phyloP scores from a whole-genome alignment of 2,113 vertebrate genomes.

The Callionymus lyra region DNA sequence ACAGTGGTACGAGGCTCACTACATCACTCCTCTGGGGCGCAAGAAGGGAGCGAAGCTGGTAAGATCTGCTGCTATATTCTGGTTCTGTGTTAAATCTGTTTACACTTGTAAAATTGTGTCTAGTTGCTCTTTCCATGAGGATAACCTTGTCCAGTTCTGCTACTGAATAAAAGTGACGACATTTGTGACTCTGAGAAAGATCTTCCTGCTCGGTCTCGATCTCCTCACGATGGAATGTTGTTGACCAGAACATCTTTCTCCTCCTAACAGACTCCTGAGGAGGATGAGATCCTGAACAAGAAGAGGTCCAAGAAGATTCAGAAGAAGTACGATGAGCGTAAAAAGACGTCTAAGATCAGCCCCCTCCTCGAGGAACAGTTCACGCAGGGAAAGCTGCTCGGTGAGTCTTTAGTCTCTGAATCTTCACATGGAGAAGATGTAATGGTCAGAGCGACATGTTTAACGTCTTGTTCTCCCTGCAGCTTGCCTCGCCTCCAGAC shows the following conservation, averaged over 20 bases:
- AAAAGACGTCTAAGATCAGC: slow-evolving; percentile 90
- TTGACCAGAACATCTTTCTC: background rate
- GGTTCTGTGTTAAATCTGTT: background rate
- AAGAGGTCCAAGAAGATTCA: slow-evolving; percentile 97
- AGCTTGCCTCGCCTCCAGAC: slow-evolving; percentile 93
- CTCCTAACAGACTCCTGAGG: slow-evolving; percentile 80
- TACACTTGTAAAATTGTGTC: background rate
- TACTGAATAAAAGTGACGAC: slow-evolving; percentile 79
- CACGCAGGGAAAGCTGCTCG: slow-evolving; percentile 93
- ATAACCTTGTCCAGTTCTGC: slow-evolving; percentile 89
- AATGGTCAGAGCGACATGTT: too few species aligned
- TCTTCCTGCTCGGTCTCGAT: background rate
- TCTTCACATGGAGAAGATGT: background rate
- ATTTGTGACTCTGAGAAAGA: slow-evolving; percentile 74
- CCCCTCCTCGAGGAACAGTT: slow-evolving; percentile 92
- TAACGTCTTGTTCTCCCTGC: slow-evolving; percentile 20
- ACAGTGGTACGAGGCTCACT: slow-evolving; percentile 97
- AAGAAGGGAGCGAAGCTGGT: slow-evolving; percentile 98
- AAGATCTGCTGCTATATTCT: slow-evolving; percentile 7
- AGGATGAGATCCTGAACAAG: slow-evolving; percentile 94
- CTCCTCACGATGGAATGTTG: background rate
- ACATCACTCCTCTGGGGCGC: slow-evolving; percentile 86
- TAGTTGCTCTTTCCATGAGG: slow-evolving; percentile 73
- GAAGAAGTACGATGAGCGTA: slow-evolving; percentile 90
- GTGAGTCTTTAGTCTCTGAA: slow-evolving; percentile 57